These are phyloP conservation scores for Thymallus thymallus DNA, from an alignment of 2,113 vertebrate species.

Conservation along the genomic window DNA sequence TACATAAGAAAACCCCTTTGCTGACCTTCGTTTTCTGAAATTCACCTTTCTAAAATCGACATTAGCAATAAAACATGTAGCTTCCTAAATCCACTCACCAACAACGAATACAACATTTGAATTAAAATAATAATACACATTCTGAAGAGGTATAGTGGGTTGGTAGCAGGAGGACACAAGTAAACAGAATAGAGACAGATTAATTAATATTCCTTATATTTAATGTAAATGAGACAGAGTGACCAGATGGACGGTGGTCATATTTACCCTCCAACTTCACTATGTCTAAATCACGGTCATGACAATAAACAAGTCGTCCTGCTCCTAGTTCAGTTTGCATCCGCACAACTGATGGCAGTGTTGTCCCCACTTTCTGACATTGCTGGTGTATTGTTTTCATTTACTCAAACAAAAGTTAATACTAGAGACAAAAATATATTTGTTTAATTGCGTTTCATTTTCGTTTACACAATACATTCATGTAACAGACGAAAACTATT, in stretches of 20 bases:
- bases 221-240: conserved; percentile 8
- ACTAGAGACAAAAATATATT: not conserved
- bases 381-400: not conserved
- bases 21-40: not conserved
- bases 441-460: conserved; percentile 3
- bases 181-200: not conserved
- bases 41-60: not conserved
- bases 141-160: not conserved
- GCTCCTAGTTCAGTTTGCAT: not conserved
- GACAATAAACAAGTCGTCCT: not conserved
- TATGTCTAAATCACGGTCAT: not conserved
- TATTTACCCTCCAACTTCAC: conserved; percentile 1
- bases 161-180: not conserved
- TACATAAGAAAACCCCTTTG: not conserved
- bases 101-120: not conserved
- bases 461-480: not conserved
- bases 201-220: conserved; percentile 8
- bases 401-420: not conserved
- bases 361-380: not conserved
- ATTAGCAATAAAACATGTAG: not conserved
- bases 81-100: not conserved
- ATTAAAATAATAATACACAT: not conserved
- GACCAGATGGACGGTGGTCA: not conserved
- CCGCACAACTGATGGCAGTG: not conserved
- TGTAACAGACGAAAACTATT: not conserved